A percentile compares a stretch with the other conserved stretches of the same genome.
Evolutionary conservation across 2,888 invertebrate species (phyloP).

Genomic region (Cenopis cana): DNA sequence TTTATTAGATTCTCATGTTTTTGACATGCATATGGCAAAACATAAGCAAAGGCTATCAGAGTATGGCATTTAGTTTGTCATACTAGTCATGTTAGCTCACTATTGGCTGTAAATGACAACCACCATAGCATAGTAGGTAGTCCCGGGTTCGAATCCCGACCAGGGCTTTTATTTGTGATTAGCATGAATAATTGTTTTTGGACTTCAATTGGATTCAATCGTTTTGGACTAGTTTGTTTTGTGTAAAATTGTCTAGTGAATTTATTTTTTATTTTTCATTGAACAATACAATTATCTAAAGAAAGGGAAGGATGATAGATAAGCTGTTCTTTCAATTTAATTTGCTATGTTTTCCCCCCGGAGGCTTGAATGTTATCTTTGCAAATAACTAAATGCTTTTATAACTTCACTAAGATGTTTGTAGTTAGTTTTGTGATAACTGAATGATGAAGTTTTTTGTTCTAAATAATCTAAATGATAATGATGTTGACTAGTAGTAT

Average conservation of each 20-base stretch:
- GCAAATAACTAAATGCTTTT: conserved; percentile 34
- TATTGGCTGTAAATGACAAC: background rate
- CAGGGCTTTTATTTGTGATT: no score
- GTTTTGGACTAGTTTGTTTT: no score
- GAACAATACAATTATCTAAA: no score
- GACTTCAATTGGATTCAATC: no score
- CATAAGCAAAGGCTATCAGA: background rate
- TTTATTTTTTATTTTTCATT: no score
- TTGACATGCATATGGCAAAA: background rate
- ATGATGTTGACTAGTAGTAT: conserved; percentile 9
- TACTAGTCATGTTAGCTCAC: conserved; percentile 13
- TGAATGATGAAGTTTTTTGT: conserved; percentile 16
- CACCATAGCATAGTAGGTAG: no score
- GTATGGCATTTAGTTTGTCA: background rate
- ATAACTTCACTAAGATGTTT: conserved; percentile 31
- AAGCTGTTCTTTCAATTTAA: background rate
- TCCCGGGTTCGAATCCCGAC: no score
- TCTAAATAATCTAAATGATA: background rate
- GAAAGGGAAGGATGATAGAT: background rate
- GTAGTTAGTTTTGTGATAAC: conserved; percentile 26
- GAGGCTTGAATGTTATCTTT: conserved; percentile 26
- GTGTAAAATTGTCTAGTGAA: no score
- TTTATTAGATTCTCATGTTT: background rate
- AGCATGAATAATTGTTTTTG: no score
- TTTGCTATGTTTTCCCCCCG: background rate